Percentiles rank a stretch among this genome's conserved stretches.
Conservation (phyloP, 2,888 invertebrate species). For the Lepidochrysops patricia region DNA sequence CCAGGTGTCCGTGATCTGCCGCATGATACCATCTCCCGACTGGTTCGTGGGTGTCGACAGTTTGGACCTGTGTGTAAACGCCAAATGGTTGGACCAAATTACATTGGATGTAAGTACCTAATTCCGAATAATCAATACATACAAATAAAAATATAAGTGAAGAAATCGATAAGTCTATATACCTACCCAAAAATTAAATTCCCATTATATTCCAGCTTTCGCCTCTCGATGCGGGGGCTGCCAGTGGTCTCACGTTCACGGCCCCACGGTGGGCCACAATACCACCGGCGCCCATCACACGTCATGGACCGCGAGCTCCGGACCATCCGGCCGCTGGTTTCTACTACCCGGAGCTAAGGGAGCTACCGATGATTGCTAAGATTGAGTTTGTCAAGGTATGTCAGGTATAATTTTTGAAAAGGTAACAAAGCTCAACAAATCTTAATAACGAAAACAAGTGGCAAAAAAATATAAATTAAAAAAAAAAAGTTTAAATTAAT, state of each 20-base stretch:
- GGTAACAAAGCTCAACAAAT: too few species aligned
- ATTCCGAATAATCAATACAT: background rate
- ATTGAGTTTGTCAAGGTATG: constrained; percentile 89
- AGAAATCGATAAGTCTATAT: too few species aligned
- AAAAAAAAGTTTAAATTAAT: too few species aligned
- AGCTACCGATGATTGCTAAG: constrained; percentile 89
- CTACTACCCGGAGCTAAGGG: constrained; percentile 87
- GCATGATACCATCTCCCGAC: constrained; percentile 78
- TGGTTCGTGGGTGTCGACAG: constrained; percentile 80
- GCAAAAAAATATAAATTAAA: too few species aligned
- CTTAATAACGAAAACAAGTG: too few species aligned
- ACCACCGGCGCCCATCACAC: constrained; percentile 86
- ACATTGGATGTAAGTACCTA: constrained; percentile 63
- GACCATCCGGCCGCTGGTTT: constrained; percentile 93
- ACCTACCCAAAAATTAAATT: too few species aligned
- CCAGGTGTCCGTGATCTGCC: constrained; percentile 75
- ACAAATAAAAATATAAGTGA: too few species aligned
- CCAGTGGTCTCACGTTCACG: constrained; percentile 94
- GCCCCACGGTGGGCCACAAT: constrained; percentile 93
- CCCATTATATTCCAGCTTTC: constrained; percentile 81
- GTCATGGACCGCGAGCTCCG: constrained; percentile 86
- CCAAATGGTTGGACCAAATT: constrained; percentile 72
- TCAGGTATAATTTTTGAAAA: too few species aligned
- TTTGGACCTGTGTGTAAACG: constrained; percentile 73
- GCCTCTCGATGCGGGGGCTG: constrained; percentile 93